phyloP scores from a whole-genome alignment of 2,888 invertebrate species.

The Capitulum mitella region DNA sequence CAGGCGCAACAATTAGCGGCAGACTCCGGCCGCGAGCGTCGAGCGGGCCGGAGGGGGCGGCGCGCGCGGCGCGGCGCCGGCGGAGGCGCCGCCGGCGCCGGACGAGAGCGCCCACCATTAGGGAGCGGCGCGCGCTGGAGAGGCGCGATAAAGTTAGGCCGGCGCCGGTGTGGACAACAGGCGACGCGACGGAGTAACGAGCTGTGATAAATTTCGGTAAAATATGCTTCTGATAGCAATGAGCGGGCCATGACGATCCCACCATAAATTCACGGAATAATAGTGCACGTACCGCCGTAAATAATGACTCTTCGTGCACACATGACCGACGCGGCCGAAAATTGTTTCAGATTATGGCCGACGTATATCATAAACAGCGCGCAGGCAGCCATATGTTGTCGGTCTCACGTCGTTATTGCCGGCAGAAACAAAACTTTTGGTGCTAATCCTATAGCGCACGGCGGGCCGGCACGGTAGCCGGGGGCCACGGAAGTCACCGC shows the following conservation, averaged over 20 bases:
- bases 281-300: neutral
- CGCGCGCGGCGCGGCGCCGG: neutral
- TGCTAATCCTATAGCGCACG: conserved; percentile 6
- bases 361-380: conserved; percentile 3
- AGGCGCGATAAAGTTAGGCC: neutral
- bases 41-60: neutral
- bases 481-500: neutral
- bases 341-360: conserved; percentile 22
- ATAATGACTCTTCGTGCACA: neutral
- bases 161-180: neutral
- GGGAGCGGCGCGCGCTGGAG: neutral
- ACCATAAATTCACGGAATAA: conserved; percentile 15
- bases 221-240: conserved; percentile 15
- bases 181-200: neutral
- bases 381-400: neutral
- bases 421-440: conserved; percentile 18
- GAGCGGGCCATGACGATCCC: conserved; percentile 5
- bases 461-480: neutral
- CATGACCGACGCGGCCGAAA: neutral
- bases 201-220: neutral
- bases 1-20: neutral
- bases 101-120: neutral
- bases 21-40: neutral
- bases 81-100: neutral
- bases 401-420: conserved; percentile 16